Evolutionary conservation across 2,888 invertebrate species (phyloP), one percentile per base, ranked within the genome.

Genomic region (Pyrocoelia pectoralis): DNA sequence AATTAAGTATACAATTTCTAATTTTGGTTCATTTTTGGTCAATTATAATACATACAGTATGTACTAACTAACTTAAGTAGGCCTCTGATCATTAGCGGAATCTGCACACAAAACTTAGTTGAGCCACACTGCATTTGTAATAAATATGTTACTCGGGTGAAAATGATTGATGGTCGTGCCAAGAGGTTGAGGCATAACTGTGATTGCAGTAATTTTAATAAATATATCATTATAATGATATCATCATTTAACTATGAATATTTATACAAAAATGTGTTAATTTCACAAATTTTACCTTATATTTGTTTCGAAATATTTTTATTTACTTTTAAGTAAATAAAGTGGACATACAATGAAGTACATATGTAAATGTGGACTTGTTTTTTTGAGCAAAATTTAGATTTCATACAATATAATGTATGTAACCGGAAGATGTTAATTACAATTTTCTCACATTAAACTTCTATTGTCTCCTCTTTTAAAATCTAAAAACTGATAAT

Each of bases 401-500:
- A 24, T 24, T 5, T 3, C 33, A n/a, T 33, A n/a, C 2, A 33
- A 2, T 33, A 2, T 10, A 33, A 3, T 8, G n/a, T 8, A 33
- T 33, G 17, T 17, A 46, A 46, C 46, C 17, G 46, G 18, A 46
- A 46, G n/a, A 8, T 13, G 17, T 46, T 46, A 14, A 17, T 46
- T 5, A 46, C 14, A 46, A 46, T 46, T 46, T 46, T 18, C 46
- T 9, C 46, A 46, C 46, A 46, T 46, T 46, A 46, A 24, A 46
- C 33, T 6, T 33, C n/a, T n/a, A 33, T 33, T 33, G 33, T 33
- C 33, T 24, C 33, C 9, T 33, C n/a, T 2, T 6, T 12, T 15
- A 12, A 17, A 17, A 12, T 17, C 10, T 43, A 2, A 43, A 43
- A n/a, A 12, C 6, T 43, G n/a, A 17, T n/a, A 68, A 72, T 76